Evolutionary conservation across 2,113 vertebrate genomes (phyloP).

Genomic region (Melanostigma gelatinosum): DNA sequence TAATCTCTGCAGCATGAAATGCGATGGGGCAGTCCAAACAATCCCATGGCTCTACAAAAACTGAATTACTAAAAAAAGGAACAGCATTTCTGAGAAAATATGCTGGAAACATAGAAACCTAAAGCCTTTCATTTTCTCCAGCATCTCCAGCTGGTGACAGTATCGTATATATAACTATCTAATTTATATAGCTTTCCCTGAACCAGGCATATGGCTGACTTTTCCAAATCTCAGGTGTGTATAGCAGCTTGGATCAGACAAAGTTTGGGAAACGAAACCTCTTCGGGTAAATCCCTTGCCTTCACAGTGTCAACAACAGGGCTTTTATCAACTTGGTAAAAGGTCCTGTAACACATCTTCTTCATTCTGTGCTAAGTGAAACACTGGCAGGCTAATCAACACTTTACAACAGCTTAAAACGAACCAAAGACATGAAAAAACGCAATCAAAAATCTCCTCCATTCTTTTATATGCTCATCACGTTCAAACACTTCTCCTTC

Average conservation of each 20-base stretch:
- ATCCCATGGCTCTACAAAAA: neutral
- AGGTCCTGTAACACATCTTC: slow-evolving; percentile 3
- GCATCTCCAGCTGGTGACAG: neutral
- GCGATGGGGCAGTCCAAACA: neutral
- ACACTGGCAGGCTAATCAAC: slow-evolving; percentile 25
- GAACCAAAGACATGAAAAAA: slow-evolving; percentile 30
- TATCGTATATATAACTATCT: slow-evolving; percentile 2
- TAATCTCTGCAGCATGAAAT: slow-evolving; percentile 12
- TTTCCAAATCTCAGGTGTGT: slow-evolving; percentile 35
- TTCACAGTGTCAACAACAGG: slow-evolving; percentile 27
- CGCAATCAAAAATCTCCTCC: slow-evolving; percentile 13
- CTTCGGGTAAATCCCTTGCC: slow-evolving; percentile 36
- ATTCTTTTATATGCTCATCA: neutral
- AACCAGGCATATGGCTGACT: slow-evolving; percentile 14
- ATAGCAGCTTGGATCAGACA: slow-evolving; percentile 24
- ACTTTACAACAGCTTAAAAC: slow-evolving; percentile 12
- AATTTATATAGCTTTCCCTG: slow-evolving; percentile 3
- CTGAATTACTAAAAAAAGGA: neutral
- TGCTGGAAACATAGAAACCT: slow-evolving; percentile 18
- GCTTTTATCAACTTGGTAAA: slow-evolving; percentile 14
- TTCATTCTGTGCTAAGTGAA: slow-evolving; percentile 39
- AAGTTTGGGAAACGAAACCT: slow-evolving; percentile 19
- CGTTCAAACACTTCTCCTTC: slow-evolving; percentile 26
- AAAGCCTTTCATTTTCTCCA: slow-evolving; percentile 1
- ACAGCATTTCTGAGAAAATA: neutral